Percentiles rank a stretch among this genome's conserved stretches.
Conservation (phyloP, 1,140 invertebrate genomes). For the Drosophila melanica region DNA sequence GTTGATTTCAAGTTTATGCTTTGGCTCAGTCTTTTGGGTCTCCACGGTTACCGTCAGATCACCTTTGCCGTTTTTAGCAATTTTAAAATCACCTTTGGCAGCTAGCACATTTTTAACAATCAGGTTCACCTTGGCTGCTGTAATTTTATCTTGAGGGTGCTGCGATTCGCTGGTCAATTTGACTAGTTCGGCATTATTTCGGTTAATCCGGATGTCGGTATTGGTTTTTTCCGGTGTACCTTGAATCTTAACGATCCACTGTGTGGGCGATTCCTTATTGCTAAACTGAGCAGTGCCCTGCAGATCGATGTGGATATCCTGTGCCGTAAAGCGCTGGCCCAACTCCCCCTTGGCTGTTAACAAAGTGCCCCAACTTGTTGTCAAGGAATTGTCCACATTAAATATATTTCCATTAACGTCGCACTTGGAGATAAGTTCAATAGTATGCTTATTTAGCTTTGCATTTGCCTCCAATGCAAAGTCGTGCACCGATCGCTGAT, state of each 20-base stretch:
- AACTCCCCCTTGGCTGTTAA: slow-evolving; percentile 67
- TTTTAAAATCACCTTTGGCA: slow-evolving; percentile 86
- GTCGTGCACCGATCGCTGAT: slow-evolving; percentile 70
- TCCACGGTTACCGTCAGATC: slow-evolving; percentile 85
- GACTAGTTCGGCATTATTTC: slow-evolving; percentile 56
- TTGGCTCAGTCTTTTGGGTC: slow-evolving; percentile 85
- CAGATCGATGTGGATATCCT: slow-evolving; percentile 69
- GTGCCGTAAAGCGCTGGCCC: slow-evolving; percentile 58
- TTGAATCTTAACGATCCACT: slow-evolving; percentile 67
- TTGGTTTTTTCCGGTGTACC: slow-evolving; percentile 72
- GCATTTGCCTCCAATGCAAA: slow-evolving; percentile 70
- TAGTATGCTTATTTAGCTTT: slow-evolving; percentile 64
- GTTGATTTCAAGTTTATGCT: slow-evolving; percentile 87
- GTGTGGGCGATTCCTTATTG: slow-evolving; percentile 58
- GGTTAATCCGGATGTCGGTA: slow-evolving; percentile 50
- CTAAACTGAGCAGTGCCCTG: slow-evolving; percentile 58
- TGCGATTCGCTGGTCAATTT: slow-evolving; percentile 63
- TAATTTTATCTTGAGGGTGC: slow-evolving; percentile 70
- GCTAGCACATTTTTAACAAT: slow-evolving; percentile 85
- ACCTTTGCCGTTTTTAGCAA: slow-evolving; percentile 86
- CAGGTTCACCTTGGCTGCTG: slow-evolving; percentile 85
- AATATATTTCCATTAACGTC: slow-evolving; percentile 61
- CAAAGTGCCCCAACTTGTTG: slow-evolving; percentile 70
- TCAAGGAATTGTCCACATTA: slow-evolving; percentile 59
- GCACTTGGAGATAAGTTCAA: slow-evolving; percentile 61